Conservation (phyloP, 2,797 vertebrate genomes). For the Mycteria americana region DNA sequence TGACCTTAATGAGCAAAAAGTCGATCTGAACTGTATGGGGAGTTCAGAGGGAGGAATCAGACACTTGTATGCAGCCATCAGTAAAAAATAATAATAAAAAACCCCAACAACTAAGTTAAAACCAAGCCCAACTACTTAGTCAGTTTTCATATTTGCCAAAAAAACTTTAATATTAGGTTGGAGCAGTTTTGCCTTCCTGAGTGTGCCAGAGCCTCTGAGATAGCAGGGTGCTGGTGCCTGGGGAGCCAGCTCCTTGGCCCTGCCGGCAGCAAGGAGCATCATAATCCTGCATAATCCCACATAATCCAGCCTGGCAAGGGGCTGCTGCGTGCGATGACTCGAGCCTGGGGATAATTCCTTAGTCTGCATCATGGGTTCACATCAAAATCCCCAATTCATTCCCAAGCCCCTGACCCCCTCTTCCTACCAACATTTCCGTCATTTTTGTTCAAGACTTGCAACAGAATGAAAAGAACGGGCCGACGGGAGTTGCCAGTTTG, state of each 20-base stretch:
- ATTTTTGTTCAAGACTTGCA: neutral
- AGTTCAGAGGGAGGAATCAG: neutral
- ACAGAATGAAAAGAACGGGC: neutral
- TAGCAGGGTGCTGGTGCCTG: no score
- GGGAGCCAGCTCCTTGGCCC: neutral
- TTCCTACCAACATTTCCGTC: neutral
- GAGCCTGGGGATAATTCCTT: neutral
- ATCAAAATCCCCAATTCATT: neutral
- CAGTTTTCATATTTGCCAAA: neutral
- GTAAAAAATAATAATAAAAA: neutral
- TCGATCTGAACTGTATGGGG: fast-evolving
- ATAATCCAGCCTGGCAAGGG: neutral
- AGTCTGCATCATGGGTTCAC: neutral
- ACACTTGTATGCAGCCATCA: fast-evolving
- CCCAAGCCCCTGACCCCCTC: neutral
- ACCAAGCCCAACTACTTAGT: neutral
- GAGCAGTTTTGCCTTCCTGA: neutral
- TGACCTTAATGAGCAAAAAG: neutral
- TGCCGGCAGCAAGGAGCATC: neutral
- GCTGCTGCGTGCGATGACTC: fast-evolving
- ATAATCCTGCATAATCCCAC: fast-evolving
- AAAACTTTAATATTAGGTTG: neutral
- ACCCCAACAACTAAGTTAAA: neutral
- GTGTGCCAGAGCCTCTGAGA: neutral
- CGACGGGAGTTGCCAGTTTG: fast-evolving